Evolutionary conservation across 2,113 vertebrate species (phyloP).

Genomic region (Chlorodrepanis virens): DNA sequence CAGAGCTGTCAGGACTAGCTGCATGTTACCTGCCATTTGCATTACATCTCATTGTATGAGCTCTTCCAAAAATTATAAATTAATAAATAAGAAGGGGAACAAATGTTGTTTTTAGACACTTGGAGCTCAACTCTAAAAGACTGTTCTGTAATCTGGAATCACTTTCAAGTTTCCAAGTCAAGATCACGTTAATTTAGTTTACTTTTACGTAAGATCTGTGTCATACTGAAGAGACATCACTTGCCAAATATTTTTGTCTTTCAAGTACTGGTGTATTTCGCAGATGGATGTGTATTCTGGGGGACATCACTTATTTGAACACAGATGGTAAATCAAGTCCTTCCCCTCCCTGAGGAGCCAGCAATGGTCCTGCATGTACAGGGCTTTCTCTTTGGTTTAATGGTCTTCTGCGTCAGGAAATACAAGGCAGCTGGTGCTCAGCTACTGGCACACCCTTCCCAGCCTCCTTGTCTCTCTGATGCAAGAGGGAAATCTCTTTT

Average conservation of each 20-base stretch:
- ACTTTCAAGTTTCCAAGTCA: neutral
- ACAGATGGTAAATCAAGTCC: neutral
- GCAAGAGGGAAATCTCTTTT: neutral
- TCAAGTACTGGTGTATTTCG: neutral
- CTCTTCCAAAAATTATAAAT: neutral
- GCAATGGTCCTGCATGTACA: neutral
- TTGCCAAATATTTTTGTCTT: neutral
- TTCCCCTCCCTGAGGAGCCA: neutral
- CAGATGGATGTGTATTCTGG: neutral
- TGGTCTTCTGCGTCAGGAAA: neutral
- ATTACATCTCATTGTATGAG: accelerated
- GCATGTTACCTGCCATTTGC: neutral
- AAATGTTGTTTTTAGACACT: neutral
- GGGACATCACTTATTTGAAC: neutral
- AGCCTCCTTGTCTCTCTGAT: neutral
- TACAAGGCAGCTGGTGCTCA: accelerated
- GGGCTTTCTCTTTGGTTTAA: neutral
- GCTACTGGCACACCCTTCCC: neutral
- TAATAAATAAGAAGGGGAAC: neutral
- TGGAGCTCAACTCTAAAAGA: neutral
- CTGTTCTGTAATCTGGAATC: neutral
- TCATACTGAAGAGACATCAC: neutral
- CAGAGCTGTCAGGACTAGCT: neutral
- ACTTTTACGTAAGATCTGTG: neutral
- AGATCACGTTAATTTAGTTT: neutral